A percentile compares a stretch with the other conserved stretches of the same genome.
These are phyloP conservation scores for Entelurus aequoreus DNA, from an alignment of 2,113 vertebrate genomes.

Conservation along the genomic window DNA sequence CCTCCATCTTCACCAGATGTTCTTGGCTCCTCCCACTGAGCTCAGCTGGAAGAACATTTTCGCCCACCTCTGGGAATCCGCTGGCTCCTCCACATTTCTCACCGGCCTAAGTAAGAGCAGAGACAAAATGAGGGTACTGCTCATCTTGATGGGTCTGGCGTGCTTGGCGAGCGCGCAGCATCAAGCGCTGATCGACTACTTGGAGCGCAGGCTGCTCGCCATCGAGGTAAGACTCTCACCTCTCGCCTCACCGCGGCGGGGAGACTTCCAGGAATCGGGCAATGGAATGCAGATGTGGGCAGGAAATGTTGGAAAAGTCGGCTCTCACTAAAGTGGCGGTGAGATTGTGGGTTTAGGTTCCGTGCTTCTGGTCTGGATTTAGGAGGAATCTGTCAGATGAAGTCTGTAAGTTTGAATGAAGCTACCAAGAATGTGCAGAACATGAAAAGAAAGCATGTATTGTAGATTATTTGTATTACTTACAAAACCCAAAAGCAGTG, in stretches of 20 bases:
- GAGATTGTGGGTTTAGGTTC: not conserved
- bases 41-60: constrained; percentile 65
- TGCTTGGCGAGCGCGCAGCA: constrained; percentile 67
- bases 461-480: no score
- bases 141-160: constrained; percentile 58
- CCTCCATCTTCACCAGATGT: constrained; percentile 55
- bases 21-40: constrained; percentile 58
- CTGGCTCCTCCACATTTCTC: constrained; percentile 43
- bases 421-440: no score
- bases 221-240: constrained; percentile 72
- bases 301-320: constrained; percentile 33
- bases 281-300: constrained; percentile 59
- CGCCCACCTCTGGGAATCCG: constrained; percentile 62
- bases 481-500: no score
- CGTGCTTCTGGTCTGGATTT: no score
- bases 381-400: not conserved
- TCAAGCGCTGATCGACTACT: constrained; percentile 76
- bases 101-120: constrained; percentile 23
- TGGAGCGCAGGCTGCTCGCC: constrained; percentile 72
- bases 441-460: no score
- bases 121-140: constrained; percentile 62
- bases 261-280: constrained; percentile 52
- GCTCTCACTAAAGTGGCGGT: not conserved
- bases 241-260: constrained; percentile 43
- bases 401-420: no score